phyloP scores from a whole-genome alignment of 2,113 vertebrate genomes.

The Echinops telfairi region DNA sequence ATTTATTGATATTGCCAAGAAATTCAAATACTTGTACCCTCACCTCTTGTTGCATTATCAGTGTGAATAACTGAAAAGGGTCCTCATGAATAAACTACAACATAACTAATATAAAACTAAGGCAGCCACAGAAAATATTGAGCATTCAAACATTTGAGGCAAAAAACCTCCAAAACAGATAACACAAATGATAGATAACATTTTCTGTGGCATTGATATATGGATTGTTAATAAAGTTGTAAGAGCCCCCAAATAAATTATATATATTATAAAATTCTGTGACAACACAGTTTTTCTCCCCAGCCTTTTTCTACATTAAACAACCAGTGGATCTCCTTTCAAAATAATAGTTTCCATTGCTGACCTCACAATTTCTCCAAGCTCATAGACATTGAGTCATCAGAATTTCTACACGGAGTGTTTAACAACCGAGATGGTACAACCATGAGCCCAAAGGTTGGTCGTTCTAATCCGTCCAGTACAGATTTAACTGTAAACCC shows the following conservation, averaged over 20 bases:
- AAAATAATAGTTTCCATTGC: background rate
- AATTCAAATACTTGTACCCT: slow-evolving; percentile 74
- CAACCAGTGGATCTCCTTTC: background rate
- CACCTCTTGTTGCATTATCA: slow-evolving; percentile 64
- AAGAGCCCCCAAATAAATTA: too few species aligned
- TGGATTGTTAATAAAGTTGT: too few species aligned
- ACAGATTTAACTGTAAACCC: background rate
- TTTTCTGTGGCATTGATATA: too few species aligned
- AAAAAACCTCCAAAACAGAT: slow-evolving; percentile 60
- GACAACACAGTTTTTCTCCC: background rate
- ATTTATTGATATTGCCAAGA: slow-evolving; percentile 75
- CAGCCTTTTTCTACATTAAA: background rate
- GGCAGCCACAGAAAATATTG: slow-evolving; percentile 70
- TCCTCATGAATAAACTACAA: slow-evolving; percentile 64
- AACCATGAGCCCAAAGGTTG: background rate
- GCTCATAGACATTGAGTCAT: background rate
- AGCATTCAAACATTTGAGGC: slow-evolving; percentile 71
- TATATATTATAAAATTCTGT: too few species aligned
- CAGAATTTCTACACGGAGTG: background rate
- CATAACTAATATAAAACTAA: slow-evolving; percentile 72
- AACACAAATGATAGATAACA: slow-evolving; percentile 12
- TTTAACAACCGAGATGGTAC: background rate
- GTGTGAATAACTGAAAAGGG: slow-evolving; percentile 78
- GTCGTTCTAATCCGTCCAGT: background rate
- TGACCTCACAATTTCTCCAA: slow-evolving; percentile 43